Evolutionary conservation across 2,797 vertebrate species (phyloP).

Genomic region (Sebastes wilsoni): DNA sequence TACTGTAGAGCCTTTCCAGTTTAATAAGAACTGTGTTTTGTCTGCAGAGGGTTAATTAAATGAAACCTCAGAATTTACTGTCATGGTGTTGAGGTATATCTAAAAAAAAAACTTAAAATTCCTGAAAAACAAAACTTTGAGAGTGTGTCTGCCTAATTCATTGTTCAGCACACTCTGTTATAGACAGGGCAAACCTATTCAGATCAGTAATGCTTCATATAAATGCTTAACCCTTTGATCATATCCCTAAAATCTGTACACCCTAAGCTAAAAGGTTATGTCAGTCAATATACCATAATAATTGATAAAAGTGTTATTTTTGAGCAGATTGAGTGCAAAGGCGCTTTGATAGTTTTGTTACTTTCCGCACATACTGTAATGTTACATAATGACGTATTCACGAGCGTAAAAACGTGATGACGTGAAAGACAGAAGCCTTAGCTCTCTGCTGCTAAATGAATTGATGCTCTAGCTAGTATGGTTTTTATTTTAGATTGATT

Average conservation of each 20-base stretch:
- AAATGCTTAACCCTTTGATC: not conserved
- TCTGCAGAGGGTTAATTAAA: not conserved
- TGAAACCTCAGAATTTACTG: not conserved
- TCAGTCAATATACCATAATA: not conserved
- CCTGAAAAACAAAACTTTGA: not conserved
- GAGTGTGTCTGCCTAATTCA: not conserved
- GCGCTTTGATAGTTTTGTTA: no score
- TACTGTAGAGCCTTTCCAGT: not conserved
- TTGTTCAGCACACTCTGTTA: not conserved
- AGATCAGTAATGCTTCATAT: not conserved
- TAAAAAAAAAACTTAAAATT: not conserved
- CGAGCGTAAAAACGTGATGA: no score
- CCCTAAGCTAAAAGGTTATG: no score
- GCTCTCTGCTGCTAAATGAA: not conserved
- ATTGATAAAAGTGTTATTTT: not conserved
- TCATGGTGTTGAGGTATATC: not conserved
- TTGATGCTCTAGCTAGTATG: not conserved
- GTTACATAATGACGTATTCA: no score
- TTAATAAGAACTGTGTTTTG: constrained; percentile 2
- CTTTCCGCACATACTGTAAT: no score
- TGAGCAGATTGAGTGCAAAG: no score
- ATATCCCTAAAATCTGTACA: not conserved
- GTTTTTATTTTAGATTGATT: no score
- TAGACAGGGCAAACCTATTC: not conserved
- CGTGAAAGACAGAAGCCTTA: no score